phyloP scores from a whole-genome alignment of 2,113 vertebrate species.

The Xiphophorus maculatus region DNA sequence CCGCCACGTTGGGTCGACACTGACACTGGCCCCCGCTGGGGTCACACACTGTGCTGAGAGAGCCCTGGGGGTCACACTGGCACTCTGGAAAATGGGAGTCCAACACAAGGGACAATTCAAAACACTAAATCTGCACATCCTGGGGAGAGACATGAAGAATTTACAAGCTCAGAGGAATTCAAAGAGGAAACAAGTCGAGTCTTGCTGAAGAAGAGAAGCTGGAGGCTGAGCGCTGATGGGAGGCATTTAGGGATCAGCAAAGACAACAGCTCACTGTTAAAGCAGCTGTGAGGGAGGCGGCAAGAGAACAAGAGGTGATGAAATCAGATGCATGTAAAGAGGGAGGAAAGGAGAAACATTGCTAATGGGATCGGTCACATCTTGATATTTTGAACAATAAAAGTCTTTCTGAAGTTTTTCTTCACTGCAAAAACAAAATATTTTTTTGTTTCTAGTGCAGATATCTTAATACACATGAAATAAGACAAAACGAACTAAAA shows the following conservation, averaged over 20 bases:
- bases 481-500: too few species aligned
- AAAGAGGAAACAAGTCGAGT: slow-evolving; percentile 16
- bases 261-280: neutral
- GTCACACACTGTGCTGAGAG: slow-evolving; percentile 91
- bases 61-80: slow-evolving; percentile 93
- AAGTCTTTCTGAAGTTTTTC: neutral
- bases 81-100: slow-evolving; percentile 82
- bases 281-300: neutral
- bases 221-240: neutral
- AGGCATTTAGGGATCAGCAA: slow-evolving; percentile 5
- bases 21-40: slow-evolving; percentile 92
- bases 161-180: slow-evolving; percentile 25
- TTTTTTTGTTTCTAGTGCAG: too few species aligned
- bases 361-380: neutral
- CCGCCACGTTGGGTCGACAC: slow-evolving; percentile 90
- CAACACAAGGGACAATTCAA: neutral
- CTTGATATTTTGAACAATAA: neutral
- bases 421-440: too few species aligned
- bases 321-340: neutral
- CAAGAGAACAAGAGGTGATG: neutral
- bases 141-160: slow-evolving; percentile 6
- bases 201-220: slow-evolving; percentile 13
- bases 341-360: too few species aligned
- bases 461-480: too few species aligned
- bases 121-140: neutral